Conservation (phyloP, 2,797 vertebrate species). For the Morus bassanus region DNA sequence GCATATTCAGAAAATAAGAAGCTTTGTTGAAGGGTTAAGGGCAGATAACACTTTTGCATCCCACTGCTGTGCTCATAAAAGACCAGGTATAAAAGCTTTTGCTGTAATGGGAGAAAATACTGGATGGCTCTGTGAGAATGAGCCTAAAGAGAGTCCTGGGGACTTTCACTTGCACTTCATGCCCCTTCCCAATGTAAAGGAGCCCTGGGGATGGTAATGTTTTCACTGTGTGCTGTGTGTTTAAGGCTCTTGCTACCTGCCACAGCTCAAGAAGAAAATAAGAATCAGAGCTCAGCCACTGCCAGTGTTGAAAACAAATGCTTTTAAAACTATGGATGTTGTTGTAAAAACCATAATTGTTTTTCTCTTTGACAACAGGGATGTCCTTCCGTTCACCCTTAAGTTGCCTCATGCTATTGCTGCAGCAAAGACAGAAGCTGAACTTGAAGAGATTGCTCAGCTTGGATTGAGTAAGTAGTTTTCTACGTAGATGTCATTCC, state of each 20-base stretch:
- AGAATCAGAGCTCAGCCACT: neutral
- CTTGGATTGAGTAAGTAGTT: slow-evolving; percentile 87
- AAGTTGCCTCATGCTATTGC: slow-evolving; percentile 90
- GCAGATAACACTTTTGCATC: neutral
- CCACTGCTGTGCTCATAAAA: neutral
- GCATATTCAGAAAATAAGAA: neutral
- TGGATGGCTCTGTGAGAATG: neutral
- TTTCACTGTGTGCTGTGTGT: neutral
- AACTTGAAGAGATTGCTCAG: slow-evolving; percentile 91
- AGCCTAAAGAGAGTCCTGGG: neutral
- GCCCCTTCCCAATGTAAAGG: neutral
- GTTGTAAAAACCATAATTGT: neutral
- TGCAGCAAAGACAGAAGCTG: slow-evolving; percentile 88
- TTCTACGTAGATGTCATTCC: neutral
- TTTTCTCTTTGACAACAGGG: slow-evolving; percentile 75
- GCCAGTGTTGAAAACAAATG: neutral
- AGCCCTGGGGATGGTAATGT: neutral
- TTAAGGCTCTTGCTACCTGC: neutral
- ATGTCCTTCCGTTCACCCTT: slow-evolving; percentile 91
- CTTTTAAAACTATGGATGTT: neutral
- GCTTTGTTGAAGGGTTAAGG: neutral
- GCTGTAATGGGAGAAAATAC: neutral
- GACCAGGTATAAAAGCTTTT: neutral
- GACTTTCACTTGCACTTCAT: neutral
- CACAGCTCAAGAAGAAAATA: neutral